A percentile compares a stretch with the other conserved stretches of the same genome.
These are phyloP conservation scores for Brachyalestes nurse DNA, from an alignment of 2,797 vertebrate genomes.

Conservation along the genomic window DNA sequence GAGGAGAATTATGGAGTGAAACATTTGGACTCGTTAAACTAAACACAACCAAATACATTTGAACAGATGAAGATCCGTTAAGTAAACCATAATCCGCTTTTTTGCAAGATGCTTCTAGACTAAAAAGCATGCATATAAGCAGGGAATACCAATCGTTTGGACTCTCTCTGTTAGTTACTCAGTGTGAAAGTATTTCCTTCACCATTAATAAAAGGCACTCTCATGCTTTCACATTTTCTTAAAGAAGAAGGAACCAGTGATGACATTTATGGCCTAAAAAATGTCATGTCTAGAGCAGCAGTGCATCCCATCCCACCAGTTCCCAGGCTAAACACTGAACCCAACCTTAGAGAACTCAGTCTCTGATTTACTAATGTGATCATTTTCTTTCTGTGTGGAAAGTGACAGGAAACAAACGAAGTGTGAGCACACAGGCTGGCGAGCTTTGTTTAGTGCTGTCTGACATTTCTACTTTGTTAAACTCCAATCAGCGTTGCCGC, in stretches of 20 bases:
- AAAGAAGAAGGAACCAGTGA: conserved; percentile 10
- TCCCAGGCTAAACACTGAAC: background rate
- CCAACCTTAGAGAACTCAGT: conserved; percentile 34
- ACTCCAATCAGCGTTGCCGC: background rate
- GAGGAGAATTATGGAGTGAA: conserved; percentile 8
- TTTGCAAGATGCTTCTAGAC: background rate
- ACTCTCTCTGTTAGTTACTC: background rate
- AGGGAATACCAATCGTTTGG: background rate
- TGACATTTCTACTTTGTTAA: conserved; percentile 30
- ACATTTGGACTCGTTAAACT: conserved; percentile 5
- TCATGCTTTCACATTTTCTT: conserved; percentile 9
- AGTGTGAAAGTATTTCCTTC: conserved; percentile 9
- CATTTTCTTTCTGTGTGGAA: conserved; percentile 54
- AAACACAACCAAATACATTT: conserved; percentile 10
- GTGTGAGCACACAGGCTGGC: conserved; percentile 20
- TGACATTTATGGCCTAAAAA: conserved; percentile 11
- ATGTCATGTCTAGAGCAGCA: background rate
- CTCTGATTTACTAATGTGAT: conserved; percentile 56
- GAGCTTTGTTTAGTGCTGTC: conserved; percentile 47
- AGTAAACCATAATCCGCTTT: background rate
- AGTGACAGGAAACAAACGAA: conserved; percentile 40
- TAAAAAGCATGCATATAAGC: background rate
- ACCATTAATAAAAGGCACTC: background rate
- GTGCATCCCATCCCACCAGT: background rate
- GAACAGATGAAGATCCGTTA: conserved; percentile 9